These are phyloP conservation scores for Microplitis deprimator DNA, from an alignment of 2,888 invertebrate species.

Conservation along the genomic window DNA sequence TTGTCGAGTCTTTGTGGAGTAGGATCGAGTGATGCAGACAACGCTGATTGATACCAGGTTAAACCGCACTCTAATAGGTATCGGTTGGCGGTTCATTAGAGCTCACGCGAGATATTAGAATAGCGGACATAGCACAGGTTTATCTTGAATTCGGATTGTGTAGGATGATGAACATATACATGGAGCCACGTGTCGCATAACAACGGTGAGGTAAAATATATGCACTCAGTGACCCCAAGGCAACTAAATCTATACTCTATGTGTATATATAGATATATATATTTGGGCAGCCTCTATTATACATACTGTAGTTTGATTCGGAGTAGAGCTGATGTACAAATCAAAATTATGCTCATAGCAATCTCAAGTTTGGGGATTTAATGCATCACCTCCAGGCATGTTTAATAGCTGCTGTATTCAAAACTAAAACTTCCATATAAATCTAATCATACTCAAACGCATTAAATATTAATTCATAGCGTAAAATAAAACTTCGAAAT, in stretches of 20 bases:
- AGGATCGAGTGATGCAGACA: conserved; percentile 26
- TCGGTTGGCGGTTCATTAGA: conserved; percentile 63
- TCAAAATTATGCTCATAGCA: conserved; percentile 49
- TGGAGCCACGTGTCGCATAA: conserved; percentile 17
- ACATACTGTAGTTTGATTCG: not conserved
- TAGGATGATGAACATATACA: conserved; percentile 5
- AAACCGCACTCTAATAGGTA: conserved; percentile 54
- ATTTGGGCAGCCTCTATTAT: too few relatives aligned
- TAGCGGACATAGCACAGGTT: conserved; percentile 59
- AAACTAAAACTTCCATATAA: not conserved
- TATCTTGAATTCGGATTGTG: conserved; percentile 37
- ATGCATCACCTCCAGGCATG: conserved; percentile 40
- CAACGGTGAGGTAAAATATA: conserved; percentile 3
- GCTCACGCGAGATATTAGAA: conserved; percentile 63
- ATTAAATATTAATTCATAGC: not conserved
- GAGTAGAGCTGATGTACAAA: conserved; percentile 40
- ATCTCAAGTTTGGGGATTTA: conserved; percentile 52
- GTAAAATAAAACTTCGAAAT: not conserved
- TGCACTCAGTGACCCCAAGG: not conserved
- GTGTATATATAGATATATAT: too few relatives aligned
- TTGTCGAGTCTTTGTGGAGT: conserved; percentile 14
- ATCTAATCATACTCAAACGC: not conserved
- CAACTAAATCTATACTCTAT: conserved; percentile 8
- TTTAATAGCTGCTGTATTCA: not conserved
- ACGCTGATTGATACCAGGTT: conserved; percentile 43